These are phyloP conservation scores for Kryphioiulus occultus DNA, from an alignment of 2,888 invertebrate genomes.

Conservation along the genomic window DNA sequence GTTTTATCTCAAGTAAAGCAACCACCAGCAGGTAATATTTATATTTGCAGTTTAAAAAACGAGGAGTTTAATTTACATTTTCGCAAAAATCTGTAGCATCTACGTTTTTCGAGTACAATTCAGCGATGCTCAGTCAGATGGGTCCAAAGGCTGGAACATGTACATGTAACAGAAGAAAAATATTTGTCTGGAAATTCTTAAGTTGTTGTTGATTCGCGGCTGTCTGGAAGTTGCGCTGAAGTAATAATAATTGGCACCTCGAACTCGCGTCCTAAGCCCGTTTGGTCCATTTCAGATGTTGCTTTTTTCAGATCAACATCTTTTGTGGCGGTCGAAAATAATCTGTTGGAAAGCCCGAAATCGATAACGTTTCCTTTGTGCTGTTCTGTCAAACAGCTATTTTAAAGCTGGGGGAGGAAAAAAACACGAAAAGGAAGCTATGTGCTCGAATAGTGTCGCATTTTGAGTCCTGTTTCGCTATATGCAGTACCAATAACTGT, in stretches of 20 bases:
- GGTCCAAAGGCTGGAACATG: too few species aligned
- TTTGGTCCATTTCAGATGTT: slow-evolving; percentile 26
- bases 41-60: too few species aligned
- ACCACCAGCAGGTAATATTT: too few species aligned
- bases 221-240: not conserved
- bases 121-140: too few species aligned
- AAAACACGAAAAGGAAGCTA: slow-evolving; percentile 1
- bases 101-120: too few species aligned
- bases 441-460: not conserved
- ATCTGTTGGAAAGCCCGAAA: slow-evolving; percentile 35
- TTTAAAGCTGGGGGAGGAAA: not conserved
- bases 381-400: slow-evolving; percentile 29
- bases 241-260: slow-evolving; percentile 27
- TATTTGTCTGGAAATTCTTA: not conserved
- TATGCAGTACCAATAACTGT: slow-evolving; percentile 27
- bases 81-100: too few species aligned
- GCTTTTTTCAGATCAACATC: slow-evolving; percentile 29
- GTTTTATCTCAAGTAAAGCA: too few species aligned
- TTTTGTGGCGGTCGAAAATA: slow-evolving; percentile 18
- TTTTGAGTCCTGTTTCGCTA: slow-evolving; percentile 10
- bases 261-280: not conserved
- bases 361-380: slow-evolving; percentile 36
- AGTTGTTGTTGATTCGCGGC: not conserved
- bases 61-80: too few species aligned
- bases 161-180: not conserved